Conservation (phyloP, 2,797 vertebrate species). For the Petrocephalus sullivani region DNA sequence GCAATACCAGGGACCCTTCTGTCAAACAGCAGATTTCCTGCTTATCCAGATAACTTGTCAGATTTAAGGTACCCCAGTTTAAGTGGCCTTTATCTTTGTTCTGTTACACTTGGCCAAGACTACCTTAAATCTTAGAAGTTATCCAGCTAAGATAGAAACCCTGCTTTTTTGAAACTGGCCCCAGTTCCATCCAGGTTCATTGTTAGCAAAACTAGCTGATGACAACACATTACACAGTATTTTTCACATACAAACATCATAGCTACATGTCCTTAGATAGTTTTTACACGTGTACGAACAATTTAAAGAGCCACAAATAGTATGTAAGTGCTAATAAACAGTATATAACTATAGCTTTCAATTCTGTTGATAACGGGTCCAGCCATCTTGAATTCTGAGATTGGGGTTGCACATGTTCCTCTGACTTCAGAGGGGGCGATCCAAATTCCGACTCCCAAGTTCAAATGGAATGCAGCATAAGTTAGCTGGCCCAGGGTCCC, state of each 20-base stretch:
- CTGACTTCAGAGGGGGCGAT: background rate
- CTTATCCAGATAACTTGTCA: background rate
- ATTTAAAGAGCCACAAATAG: background rate
- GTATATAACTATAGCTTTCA: background rate
- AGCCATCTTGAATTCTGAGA: background rate
- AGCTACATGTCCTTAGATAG: background rate
- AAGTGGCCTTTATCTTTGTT: background rate
- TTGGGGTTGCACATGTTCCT: too few relatives aligned
- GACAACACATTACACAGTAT: background rate
- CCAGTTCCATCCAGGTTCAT: background rate
- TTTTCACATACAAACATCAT: background rate
- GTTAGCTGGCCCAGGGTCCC: background rate
- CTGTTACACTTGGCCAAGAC: background rate
- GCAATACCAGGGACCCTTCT: background rate
- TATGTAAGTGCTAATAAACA: background rate
- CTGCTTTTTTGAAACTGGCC: background rate
- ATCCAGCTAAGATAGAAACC: background rate
- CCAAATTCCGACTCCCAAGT: background rate
- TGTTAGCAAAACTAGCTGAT: background rate
- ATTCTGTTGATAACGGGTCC: background rate
- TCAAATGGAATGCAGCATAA: background rate
- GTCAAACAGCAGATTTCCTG: background rate
- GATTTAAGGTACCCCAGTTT: background rate
- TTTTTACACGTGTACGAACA: background rate
- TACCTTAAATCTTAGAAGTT: background rate